These are phyloP conservation scores for Mylabris phalerata DNA, from an alignment of 1,140 invertebrate genomes.

Conservation along the genomic window DNA sequence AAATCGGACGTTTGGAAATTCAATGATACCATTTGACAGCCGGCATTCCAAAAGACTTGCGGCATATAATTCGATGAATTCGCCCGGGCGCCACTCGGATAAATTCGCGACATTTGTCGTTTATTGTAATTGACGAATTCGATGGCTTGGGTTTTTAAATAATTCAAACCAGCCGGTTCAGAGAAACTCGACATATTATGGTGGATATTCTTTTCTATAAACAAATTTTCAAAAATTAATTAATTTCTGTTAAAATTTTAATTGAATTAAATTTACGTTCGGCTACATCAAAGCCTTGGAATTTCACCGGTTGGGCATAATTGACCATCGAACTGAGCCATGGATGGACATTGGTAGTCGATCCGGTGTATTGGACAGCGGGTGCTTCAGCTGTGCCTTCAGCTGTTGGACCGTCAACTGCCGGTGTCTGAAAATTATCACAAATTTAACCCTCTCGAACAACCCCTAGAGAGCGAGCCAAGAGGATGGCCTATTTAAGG, in stretches of 20 bases:
- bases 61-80: conserved; percentile 99
- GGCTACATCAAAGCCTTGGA: conserved; percentile 94
- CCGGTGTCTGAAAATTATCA: conserved; percentile 26
- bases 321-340: conserved; percentile 98
- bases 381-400: conserved; percentile 61
- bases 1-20: conserved; percentile 99
- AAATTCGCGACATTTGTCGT: conserved; percentile 96
- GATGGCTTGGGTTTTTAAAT: conserved; percentile 91
- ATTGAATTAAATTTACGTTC: conserved; percentile 64
- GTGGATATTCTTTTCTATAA: conserved; percentile 86
- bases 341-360: conserved; percentile 98
- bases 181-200: conserved; percentile 99
- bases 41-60: conserved; percentile 92
- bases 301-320: conserved; percentile 99
- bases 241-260: neutral
- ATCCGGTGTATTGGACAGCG: conserved; percentile 82
- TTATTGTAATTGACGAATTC: conserved; percentile 99
- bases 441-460: no score
- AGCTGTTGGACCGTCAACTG: conserved; percentile 29
- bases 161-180: conserved; percentile 90
- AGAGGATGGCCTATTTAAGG: no score
- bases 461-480: no score
- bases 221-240: neutral
- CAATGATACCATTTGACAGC: conserved; percentile 97
- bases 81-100: conserved; percentile 95